Percentiles rank a stretch among this genome's conserved stretches.
Conservation (phyloP, 2,797 vertebrate genomes). For the Sebastes trivittatus region DNA sequence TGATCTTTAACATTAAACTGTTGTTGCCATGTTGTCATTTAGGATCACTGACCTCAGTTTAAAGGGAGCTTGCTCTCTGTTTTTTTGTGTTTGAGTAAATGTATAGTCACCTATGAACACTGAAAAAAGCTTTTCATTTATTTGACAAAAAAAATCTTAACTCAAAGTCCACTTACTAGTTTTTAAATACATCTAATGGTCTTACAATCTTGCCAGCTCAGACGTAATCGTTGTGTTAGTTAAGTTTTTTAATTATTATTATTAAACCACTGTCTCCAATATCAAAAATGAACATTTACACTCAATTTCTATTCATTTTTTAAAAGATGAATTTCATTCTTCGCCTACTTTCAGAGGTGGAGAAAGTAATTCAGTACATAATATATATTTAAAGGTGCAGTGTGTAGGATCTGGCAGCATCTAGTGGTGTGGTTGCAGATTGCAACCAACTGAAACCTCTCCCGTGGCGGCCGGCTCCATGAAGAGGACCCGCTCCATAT, state of each 20-base stretch:
- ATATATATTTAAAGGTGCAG: no score
- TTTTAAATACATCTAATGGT: no score
- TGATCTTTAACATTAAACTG: conserved; percentile 36
- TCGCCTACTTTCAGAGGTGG: neutral
- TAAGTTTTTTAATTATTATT: neutral
- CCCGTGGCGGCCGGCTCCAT: no score
- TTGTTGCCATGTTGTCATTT: conserved; percentile 12
- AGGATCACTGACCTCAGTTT: conserved; percentile 24
- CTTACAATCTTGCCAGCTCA: neutral
- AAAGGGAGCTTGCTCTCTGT: neutral
- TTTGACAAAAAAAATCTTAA: neutral
- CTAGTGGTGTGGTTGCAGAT: no score
- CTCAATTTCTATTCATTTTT: neutral
- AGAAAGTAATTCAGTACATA: no score
- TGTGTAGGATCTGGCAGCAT: no score
- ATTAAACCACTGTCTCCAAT: neutral
- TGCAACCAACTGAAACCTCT: no score
- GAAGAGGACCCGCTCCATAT: no score
- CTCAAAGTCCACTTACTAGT: no score
- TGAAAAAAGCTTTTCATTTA: neutral
- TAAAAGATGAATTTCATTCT: neutral
- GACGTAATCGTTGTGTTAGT: neutral
- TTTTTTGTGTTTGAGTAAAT: conserved; percentile 20
- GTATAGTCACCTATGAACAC: neutral
- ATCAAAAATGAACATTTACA: neutral